Evolutionary conservation across 2,888 invertebrate genomes (phyloP).

Genomic region (Drosophila borborema): DNA sequence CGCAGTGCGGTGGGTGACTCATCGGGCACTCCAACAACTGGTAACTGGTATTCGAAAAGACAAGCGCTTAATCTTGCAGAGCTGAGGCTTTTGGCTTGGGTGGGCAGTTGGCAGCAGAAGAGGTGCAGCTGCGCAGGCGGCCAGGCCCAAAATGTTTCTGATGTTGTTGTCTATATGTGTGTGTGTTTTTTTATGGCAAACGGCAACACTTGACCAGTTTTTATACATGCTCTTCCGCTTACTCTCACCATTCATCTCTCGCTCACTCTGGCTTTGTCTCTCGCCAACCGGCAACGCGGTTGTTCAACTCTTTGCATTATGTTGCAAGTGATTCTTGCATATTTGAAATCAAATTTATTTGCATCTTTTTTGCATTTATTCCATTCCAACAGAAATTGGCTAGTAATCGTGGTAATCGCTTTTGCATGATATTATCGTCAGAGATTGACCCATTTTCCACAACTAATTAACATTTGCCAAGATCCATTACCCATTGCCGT

Average conservation of each 20-base stretch:
- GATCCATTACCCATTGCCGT: slow-evolving; percentile 63
- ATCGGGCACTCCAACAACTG: slow-evolving; percentile 39
- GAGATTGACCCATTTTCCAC: slow-evolving; percentile 70
- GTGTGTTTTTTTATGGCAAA: slow-evolving; percentile 3
- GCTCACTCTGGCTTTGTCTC: background rate
- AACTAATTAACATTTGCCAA: slow-evolving; percentile 80
- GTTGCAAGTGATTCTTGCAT: slow-evolving; percentile 61
- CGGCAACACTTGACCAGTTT: slow-evolving; percentile 57
- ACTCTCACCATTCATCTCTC: background rate
- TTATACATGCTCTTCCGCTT: slow-evolving; percentile 6
- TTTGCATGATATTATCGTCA: slow-evolving; percentile 37
- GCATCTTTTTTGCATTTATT: slow-evolving; percentile 13
- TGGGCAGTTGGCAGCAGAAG: slow-evolving; percentile 29
- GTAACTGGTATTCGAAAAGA: slow-evolving; percentile 45
- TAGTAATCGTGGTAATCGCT: slow-evolving; percentile 47
- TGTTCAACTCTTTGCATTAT: slow-evolving; percentile 49
- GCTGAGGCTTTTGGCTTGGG: slow-evolving; percentile 24
- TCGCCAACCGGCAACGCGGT: slow-evolving; percentile 43
- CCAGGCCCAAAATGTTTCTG: slow-evolving; percentile 40
- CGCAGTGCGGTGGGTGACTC: slow-evolving; percentile 58
- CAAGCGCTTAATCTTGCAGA: slow-evolving; percentile 27
- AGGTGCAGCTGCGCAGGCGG: slow-evolving; percentile 56
- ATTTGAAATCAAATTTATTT: slow-evolving; percentile 17
- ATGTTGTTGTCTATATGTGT: background rate
- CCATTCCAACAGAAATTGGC: slow-evolving; percentile 40